phyloP scores from a whole-genome alignment of 2,113 vertebrate genomes.

The Hassar affinis region DNA sequence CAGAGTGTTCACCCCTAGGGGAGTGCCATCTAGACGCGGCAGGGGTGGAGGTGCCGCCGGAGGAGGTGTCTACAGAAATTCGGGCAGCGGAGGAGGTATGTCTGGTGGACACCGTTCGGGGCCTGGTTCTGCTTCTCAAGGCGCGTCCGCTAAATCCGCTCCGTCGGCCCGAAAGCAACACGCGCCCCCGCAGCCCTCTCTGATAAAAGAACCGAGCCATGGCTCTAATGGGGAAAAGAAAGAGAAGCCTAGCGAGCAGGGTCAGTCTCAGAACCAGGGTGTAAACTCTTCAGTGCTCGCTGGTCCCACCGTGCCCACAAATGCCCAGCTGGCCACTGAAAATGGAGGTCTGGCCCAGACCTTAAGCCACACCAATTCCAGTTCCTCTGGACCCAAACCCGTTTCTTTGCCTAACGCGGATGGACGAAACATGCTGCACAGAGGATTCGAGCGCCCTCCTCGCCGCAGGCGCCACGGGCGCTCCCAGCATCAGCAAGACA shows the following conservation, averaged over 20 bases:
- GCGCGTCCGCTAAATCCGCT: slow-evolving; percentile 64
- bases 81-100: slow-evolving; percentile 61
- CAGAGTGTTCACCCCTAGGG: slow-evolving; percentile 87
- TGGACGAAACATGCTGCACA: slow-evolving; percentile 59
- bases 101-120: slow-evolving; percentile 65
- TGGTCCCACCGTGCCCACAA: slow-evolving; percentile 44
- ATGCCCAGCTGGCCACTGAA: slow-evolving; percentile 57
- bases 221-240: slow-evolving; percentile 65
- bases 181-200: slow-evolving; percentile 53
- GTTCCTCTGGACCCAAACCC: slow-evolving; percentile 59
- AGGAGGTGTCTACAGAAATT: slow-evolving; percentile 65
- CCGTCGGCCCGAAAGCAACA: slow-evolving; percentile 69
- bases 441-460: slow-evolving; percentile 77
- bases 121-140: slow-evolving; percentile 68
- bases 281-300: slow-evolving; percentile 54
- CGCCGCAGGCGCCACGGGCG: slow-evolving; percentile 80
- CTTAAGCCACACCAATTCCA: slow-evolving; percentile 56
- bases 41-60: slow-evolving; percentile 77
- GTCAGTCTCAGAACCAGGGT: slow-evolving; percentile 63
- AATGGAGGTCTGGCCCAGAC: slow-evolving; percentile 62
- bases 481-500: slow-evolving; percentile 89
- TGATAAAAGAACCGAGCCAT: slow-evolving; percentile 66
- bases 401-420: slow-evolving; percentile 45
- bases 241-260: slow-evolving; percentile 69
- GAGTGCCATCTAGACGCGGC: slow-evolving; percentile 84